Conservation (phyloP, 2,888 invertebrate species). For the Phragmatobia fuliginosa region DNA sequence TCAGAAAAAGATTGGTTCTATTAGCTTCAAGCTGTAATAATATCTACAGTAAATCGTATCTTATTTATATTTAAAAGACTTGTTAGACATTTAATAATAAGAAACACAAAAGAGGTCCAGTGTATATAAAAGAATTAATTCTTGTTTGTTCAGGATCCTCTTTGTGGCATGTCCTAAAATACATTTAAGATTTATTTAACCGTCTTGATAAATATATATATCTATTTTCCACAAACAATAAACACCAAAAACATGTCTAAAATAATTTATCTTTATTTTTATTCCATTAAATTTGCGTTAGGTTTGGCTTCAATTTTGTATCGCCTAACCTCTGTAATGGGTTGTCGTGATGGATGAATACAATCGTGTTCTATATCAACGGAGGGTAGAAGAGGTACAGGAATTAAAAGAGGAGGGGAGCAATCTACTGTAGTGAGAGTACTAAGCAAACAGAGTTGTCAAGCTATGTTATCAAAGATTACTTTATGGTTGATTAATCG, state of each 20-base stretch:
- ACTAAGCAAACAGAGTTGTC: not conserved
- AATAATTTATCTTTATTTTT: slow-evolving; percentile 37
- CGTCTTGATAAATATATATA: slow-evolving; percentile 43
- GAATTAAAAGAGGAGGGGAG: not conserved
- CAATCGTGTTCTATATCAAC: not conserved
- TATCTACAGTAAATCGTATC: too few relatives aligned
- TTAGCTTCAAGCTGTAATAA: too few relatives aligned
- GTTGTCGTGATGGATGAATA: slow-evolving; percentile 8
- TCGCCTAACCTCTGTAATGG: not conserved
- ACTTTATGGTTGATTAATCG: not conserved
- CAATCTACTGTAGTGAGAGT: not conserved
- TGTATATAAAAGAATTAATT: slow-evolving; percentile 22
- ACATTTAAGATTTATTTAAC: slow-evolving; percentile 36
- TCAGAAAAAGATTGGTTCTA: too few relatives aligned
- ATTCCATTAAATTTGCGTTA: slow-evolving; percentile 32
- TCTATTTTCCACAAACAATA: slow-evolving; percentile 46
- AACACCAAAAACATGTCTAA: slow-evolving; percentile 35
- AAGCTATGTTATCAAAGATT: not conserved
- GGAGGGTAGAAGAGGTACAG: not conserved
- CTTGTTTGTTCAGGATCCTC: slow-evolving; percentile 17
- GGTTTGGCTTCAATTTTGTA: slow-evolving; percentile 26
- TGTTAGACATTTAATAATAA: not conserved
- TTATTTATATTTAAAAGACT: too few relatives aligned
- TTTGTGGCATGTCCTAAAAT: slow-evolving; percentile 27
- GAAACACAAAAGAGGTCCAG: slow-evolving; percentile 15